A percentile compares a stretch with the other conserved stretches of the same genome.
These are phyloP conservation scores for Athalia cordata DNA, from an alignment of 2,888 invertebrate genomes.

Conservation along the genomic window DNA sequence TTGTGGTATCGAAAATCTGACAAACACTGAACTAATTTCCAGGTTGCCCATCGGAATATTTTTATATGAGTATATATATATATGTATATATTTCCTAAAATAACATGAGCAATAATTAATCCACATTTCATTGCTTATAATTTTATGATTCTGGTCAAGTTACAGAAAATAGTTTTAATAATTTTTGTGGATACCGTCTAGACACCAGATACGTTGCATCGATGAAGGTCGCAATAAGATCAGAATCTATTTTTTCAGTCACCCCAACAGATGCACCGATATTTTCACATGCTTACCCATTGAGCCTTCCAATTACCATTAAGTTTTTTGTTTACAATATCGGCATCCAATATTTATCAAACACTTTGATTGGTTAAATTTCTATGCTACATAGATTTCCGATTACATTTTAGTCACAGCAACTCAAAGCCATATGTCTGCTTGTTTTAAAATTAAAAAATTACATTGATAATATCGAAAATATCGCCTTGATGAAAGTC, in stretches of 20 bases:
- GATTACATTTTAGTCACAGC: slow-evolving; percentile 25
- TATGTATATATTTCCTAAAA: no score
- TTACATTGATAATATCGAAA: background rate
- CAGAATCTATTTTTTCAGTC: background rate
- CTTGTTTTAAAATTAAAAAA: background rate
- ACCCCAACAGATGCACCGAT: slow-evolving; percentile 2
- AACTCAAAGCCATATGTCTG: background rate
- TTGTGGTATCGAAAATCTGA: no score
- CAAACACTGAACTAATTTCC: no score
- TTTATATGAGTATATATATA: no score
- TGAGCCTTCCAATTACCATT: background rate
- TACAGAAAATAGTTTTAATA: background rate
- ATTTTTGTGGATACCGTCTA: background rate
- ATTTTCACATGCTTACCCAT: slow-evolving; percentile 1
- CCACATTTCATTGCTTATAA: no score
- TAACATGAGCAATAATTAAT: no score
- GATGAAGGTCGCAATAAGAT: no score
- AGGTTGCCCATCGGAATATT: no score
- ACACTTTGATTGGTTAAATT: slow-evolving; percentile 23
- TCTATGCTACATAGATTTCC: background rate
- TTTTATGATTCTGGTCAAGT: background rate
- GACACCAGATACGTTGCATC: background rate
- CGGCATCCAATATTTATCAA: slow-evolving; percentile 34
- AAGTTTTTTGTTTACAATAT: slow-evolving; percentile 17
- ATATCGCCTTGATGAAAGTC: slow-evolving; percentile 9